A percentile compares a stretch with the other conserved stretches of the same genome.
phyloP scores from a whole-genome alignment of 64 coral and sea anemone genomes.

The Montipora foliosa region DNA sequence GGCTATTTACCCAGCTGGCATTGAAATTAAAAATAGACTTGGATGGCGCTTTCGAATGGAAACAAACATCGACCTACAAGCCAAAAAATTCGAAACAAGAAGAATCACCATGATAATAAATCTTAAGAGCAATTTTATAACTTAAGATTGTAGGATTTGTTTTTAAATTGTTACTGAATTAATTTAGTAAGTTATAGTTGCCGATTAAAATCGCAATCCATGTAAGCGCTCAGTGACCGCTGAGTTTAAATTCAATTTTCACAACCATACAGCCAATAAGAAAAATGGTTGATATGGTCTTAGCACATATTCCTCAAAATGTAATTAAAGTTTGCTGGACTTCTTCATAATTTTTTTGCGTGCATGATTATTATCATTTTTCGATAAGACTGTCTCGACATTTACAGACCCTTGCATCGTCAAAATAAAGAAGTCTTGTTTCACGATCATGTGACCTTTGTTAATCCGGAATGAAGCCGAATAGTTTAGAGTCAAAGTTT shows the following conservation, averaged over 20 bases:
- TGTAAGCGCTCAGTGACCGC: no score
- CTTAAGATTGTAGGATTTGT: not conserved
- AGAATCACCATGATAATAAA: not conserved
- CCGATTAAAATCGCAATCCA: no score
- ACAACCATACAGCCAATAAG: not conserved
- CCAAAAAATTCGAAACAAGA: not conserved
- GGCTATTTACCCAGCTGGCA: conserved; percentile 57
- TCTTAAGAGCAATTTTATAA: not conserved
- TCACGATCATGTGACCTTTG: not conserved
- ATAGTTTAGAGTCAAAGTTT: not conserved
- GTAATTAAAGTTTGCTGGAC: not conserved
- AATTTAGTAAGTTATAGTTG: no score
- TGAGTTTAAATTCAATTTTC: not conserved
- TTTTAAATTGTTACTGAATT: not conserved
- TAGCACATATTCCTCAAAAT: not conserved
- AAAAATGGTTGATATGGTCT: not conserved
- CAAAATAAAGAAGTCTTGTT: not conserved
- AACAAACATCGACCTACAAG: not conserved
- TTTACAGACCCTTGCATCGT: not conserved
- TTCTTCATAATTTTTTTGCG: not conserved
- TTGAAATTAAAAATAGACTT: conserved; percentile 46
- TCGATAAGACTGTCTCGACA: not conserved
- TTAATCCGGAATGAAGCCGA: not conserved
- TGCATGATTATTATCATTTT: no score
- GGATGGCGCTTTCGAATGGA: conserved; percentile 78